Evolutionary conservation across 37 sponge, comb jelly and placozoan genomes (phyloP), one percentile per base, ranked within the genome.

Genomic region (Dysidea cf. avara): DNA sequence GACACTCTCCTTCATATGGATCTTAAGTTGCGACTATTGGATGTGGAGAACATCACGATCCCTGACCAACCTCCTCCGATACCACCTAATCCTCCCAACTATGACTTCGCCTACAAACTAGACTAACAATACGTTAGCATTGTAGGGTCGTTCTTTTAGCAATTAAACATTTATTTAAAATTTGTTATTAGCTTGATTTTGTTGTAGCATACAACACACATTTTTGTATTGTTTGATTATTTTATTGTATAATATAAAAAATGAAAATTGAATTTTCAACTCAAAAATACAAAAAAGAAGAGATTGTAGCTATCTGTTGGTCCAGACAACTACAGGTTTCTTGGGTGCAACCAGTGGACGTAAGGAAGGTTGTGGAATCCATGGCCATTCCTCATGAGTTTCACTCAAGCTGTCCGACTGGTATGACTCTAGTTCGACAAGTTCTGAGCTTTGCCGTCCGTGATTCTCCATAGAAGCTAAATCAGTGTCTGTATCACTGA

Each of bases 1-100:
- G 88, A 95, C 35, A 92, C 89, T 1, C 83, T 95, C 26, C 72
- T 95, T 14, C 80, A 92, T 47, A 95, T 95, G 96, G 96, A 95
- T 53, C 83, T 95, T 76, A 95, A 92, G 56, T 58, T 95, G 16
- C 81, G 83, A 30, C 76, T 95, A 56, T 71, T 95, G 11, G 96
- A 92, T 56, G 60, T 95, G 7, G 96, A 95, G 74, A 92, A 95
- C 68, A 64, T 84, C 20, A 47, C 83, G 11, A 92, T 95, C 59
- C 96, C 96, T 7, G 78, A 60, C 33, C 63, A 79, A 13, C 84
- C 76, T 29, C 96, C 96, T 1, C 29, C 72, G 9, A 88, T 92
- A 11, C 96, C 96, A 0, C 83, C 86, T n/a, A 83, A 95, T 16
- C 96, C 96, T 21, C 71, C 73, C 2, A 84, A 91, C 66, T 88